Conservation (phyloP, 2,797 vertebrate genomes). For the Tolypeutes matacus region DNA sequence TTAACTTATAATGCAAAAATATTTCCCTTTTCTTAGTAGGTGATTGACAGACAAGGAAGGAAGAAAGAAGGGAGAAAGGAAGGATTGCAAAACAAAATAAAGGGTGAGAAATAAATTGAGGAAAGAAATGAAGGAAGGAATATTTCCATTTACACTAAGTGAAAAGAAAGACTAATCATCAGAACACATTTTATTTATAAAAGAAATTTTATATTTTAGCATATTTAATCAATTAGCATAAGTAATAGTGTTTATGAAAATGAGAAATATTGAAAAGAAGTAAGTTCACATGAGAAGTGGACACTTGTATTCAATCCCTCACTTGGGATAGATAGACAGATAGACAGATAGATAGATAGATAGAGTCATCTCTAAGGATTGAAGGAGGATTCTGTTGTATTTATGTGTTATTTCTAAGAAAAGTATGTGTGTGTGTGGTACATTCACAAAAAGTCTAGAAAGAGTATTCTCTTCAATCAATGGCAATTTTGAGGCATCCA, state of each 20-base stretch:
- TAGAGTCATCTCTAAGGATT: not conserved
- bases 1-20: slow-evolving; percentile 38
- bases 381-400: slow-evolving; percentile 15
- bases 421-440: not conserved
- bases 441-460: slow-evolving; percentile 40
- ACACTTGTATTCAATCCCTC: not conserved
- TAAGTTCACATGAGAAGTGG: not conserved
- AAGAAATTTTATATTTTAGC: slow-evolving; percentile 21
- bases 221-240: slow-evolving; percentile 28
- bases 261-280: not conserved
- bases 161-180: not conserved
- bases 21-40: not conserved
- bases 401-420: slow-evolving; percentile 49
- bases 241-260: slow-evolving; percentile 23
- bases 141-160: not conserved
- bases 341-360: too few relatives aligned
- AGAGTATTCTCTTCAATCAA: slow-evolving; percentile 69
- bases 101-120: not conserved
- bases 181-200: slow-evolving; percentile 46
- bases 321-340: not conserved
- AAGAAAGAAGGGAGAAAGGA: not conserved
- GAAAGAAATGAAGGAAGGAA: not conserved
- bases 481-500: slow-evolving; percentile 72
- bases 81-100: not conserved
- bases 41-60: not conserved